Conservation (phyloP, 2,113 vertebrate genomes). For the Gavia stellata region DNA sequence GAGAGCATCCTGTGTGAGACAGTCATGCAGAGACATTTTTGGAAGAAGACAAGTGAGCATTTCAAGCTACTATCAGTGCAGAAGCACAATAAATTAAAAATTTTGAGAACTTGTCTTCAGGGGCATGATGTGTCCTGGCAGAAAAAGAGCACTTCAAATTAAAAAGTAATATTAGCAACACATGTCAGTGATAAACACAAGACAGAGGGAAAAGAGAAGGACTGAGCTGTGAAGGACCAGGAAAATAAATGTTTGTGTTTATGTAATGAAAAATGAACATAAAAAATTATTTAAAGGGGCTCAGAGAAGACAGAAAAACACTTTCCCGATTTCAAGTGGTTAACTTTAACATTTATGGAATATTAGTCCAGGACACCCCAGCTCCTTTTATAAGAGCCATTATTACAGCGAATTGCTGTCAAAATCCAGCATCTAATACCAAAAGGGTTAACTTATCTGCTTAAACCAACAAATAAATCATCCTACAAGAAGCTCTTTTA, state of each 20-base stretch:
- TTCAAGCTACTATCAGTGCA: not conserved
- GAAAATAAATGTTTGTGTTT: not conserved
- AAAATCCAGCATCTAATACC: not conserved
- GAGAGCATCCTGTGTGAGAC: not conserved
- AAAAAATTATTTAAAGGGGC: not conserved
- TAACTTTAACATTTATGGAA: not conserved
- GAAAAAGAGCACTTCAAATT: not conserved
- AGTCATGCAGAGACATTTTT: not conserved
- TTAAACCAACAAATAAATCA: slow-evolving; percentile 10
- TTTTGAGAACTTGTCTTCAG: not conserved
- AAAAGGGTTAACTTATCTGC: not conserved
- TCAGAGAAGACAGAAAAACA: not conserved
- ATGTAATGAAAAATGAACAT: not conserved
- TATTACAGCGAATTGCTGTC: not conserved
- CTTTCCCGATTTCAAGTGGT: not conserved
- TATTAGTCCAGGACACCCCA: not conserved
- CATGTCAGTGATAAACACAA: not conserved
- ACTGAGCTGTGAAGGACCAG: not conserved
- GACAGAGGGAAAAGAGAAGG: not conserved
- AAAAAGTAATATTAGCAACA: not conserved
- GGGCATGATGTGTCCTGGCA: not conserved
- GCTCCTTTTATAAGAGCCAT: not conserved
- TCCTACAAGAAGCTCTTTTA: not conserved
- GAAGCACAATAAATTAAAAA: not conserved
- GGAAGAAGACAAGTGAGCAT: not conserved